Evolutionary conservation across 2,888 invertebrate genomes (phyloP).

Genomic region (Drosophila emarginata): DNA sequence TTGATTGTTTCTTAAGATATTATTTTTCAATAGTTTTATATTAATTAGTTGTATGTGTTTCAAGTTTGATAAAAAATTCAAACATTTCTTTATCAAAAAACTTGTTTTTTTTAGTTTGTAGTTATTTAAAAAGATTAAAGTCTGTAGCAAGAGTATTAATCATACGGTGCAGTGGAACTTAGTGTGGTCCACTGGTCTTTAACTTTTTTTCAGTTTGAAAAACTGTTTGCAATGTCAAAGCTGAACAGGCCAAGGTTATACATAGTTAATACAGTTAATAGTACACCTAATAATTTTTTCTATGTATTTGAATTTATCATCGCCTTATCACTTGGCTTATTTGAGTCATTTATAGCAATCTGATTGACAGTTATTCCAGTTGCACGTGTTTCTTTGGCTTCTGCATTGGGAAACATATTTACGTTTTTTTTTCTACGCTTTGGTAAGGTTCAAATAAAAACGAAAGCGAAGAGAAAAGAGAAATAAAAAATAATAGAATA

Average conservation of each 20-base stretch:
- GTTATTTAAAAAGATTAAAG: not conserved
- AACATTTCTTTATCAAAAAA: no score
- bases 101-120: no score
- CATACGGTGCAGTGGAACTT: not conserved
- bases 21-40: no score
- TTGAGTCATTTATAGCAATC: conserved; percentile 21
- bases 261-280: conserved; percentile 3
- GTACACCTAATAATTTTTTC: not conserved
- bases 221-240: conserved; percentile 3
- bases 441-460: conserved; percentile 37
- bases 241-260: conserved; percentile 11
- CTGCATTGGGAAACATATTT: conserved; percentile 26
- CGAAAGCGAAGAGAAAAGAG: conserved; percentile 38
- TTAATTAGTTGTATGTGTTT: no score
- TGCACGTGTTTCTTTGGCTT: conserved; percentile 39
- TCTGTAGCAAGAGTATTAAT: not conserved
- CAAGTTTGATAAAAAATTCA: no score
- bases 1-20: no score
- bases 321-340: not conserved
- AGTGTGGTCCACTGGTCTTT: not conserved
- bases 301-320: not conserved
- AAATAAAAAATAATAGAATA: conserved; percentile 23
- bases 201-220: not conserved
- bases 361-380: conserved; percentile 1
- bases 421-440: conserved; percentile 19